phyloP scores from a whole-genome alignment of 1,140 invertebrate species.

The Polyergus mexicanus region DNA sequence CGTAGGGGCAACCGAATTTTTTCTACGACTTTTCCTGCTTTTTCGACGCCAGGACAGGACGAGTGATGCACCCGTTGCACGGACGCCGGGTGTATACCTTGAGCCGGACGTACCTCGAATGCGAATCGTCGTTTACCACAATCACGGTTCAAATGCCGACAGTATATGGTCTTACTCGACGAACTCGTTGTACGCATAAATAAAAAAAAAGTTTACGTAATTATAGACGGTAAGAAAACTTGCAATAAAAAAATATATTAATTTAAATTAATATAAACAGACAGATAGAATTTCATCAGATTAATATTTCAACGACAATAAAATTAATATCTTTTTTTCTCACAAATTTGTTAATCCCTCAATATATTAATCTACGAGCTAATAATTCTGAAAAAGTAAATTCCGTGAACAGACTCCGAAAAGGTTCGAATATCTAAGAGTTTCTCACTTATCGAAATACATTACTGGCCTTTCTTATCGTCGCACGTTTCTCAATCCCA shows the following conservation, averaged over 20 bases:
- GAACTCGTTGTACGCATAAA: background rate
- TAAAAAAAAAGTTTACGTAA: background rate
- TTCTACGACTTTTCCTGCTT: constrained; percentile 66
- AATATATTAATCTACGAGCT: background rate
- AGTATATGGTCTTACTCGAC: background rate
- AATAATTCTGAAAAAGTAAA: background rate
- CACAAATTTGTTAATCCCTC: background rate
- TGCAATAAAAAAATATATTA: background rate
- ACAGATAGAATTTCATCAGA: background rate
- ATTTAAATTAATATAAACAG: background rate
- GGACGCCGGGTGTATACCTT: constrained; percentile 20
- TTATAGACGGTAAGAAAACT: background rate
- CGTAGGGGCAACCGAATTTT: constrained; percentile 57
- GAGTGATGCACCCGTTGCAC: constrained; percentile 40
- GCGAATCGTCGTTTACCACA: constrained; percentile 68
- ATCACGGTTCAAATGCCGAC: constrained; percentile 1
- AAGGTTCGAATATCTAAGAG: background rate
- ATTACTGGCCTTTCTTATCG: constrained; percentile 49
- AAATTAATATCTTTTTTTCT: background rate
- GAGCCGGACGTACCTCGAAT: constrained; percentile 64
- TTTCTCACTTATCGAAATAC: constrained; percentile 49
- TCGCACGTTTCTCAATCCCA: constrained; percentile 27
- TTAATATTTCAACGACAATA: background rate
- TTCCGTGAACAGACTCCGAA: background rate
- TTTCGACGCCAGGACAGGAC: constrained; percentile 47